Conservation (phyloP, 2,888 invertebrate species). For the Hipparchia semele region DNA sequence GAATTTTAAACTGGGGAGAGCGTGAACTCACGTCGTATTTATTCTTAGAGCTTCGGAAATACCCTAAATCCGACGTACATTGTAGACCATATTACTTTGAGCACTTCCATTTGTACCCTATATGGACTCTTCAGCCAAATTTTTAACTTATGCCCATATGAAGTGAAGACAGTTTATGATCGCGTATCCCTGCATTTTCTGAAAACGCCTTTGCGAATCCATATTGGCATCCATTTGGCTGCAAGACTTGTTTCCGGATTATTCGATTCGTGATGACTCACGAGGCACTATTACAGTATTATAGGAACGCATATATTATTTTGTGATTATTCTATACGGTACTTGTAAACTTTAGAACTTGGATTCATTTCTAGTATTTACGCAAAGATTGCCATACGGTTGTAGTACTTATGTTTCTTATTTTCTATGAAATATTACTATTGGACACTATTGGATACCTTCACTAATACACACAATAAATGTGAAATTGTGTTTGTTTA, state of each 20-base stretch:
- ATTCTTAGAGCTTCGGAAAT: conserved; percentile 61
- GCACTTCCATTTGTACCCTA: conserved; percentile 64
- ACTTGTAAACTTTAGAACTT: too few species aligned
- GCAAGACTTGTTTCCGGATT: conserved; percentile 52
- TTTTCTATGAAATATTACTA: neutral
- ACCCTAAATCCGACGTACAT: conserved; percentile 66
- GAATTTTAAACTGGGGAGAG: conserved; percentile 34
- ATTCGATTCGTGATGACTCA: conserved; percentile 53
- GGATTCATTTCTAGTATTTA: too few species aligned
- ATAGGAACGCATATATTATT: conserved; percentile 31
- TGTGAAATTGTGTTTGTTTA: too few species aligned
- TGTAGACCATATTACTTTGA: conserved; percentile 65
- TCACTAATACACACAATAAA: too few species aligned
- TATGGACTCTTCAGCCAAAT: conserved; percentile 70
- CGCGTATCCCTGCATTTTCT: conserved; percentile 59
- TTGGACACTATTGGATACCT: neutral
- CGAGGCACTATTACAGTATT: conserved; percentile 36
- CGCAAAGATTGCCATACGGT: neutral
- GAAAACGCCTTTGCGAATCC: conserved; percentile 58
- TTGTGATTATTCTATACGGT: conserved; percentile 4
- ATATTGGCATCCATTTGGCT: conserved; percentile 66
- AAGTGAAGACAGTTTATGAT: conserved; percentile 74
- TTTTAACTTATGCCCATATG: conserved; percentile 73
- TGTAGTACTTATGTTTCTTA: neutral
- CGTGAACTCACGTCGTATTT: conserved; percentile 55